Evolutionary conservation across 2,888 invertebrate genomes (phyloP).

Genomic region (Chrysina gloriosa): DNA sequence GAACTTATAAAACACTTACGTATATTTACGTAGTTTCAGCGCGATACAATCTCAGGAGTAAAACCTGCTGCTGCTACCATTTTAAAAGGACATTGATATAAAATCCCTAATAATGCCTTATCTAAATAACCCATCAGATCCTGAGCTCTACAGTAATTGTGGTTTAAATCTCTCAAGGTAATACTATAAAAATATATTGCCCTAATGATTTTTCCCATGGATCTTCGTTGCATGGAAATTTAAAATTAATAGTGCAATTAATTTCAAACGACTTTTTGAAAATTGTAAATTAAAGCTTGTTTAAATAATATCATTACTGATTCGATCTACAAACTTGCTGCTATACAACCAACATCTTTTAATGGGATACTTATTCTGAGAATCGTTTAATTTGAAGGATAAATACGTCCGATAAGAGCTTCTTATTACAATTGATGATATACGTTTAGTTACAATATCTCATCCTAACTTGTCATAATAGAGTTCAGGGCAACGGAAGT

Average conservation of each 20-base stretch:
- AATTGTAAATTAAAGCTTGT: slow-evolving; percentile 9
- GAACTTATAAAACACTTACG: too few relatives aligned
- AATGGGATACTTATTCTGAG: too few relatives aligned
- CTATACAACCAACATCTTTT: too few relatives aligned
- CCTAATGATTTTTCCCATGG: neutral
- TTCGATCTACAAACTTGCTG: too few relatives aligned
- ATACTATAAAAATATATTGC: neutral
- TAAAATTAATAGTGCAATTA: slow-evolving; percentile 1
- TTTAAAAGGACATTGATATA: neutral
- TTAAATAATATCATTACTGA: neutral
- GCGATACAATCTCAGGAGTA: neutral
- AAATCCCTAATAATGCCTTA: neutral
- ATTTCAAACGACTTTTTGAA: slow-evolving; percentile 9
- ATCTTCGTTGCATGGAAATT: neutral
- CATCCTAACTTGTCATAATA: too few relatives aligned
- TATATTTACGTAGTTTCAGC: too few relatives aligned
- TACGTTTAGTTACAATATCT: too few relatives aligned
- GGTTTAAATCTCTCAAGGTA: neutral
- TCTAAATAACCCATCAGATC: neutral
- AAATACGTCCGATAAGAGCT: too few relatives aligned
- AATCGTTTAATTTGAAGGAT: too few relatives aligned
- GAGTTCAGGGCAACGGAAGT: too few relatives aligned
- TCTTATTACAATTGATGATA: too few relatives aligned
- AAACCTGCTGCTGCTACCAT: too few relatives aligned
- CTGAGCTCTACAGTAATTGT: neutral